Evolutionary conservation across 1,140 invertebrate species (phyloP), one percentile per base, ranked within the genome.

Genomic region (Drosophila kepulauana): DNA sequence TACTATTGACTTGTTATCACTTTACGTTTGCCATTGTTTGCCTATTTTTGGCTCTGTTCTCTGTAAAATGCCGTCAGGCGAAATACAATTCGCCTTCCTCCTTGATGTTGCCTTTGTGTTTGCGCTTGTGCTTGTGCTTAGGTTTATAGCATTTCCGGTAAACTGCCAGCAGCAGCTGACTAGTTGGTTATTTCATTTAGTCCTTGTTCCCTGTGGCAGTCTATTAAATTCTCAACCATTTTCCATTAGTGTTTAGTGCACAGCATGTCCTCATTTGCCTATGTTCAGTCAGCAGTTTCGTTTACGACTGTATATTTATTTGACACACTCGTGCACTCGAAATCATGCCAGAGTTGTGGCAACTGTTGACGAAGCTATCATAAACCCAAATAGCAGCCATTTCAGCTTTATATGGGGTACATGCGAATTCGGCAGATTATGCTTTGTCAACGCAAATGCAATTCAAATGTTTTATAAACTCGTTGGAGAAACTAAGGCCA

Each of bases 181-280:
- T 38, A 13, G n/a, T 20, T 54, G 25, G 49, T 43, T 43, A 33
- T 52, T 54, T 8, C 20, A 51, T 51, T 11, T 13, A 16, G 30
- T 25, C 20, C 20, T 16, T 30, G 52, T 20, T 54, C 48, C 56
- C 15, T 5, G 2, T 43, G 57, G 33, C 41, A 16, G 48, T 57
- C 51, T 57, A 69, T 69, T 70, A 51, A 51, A 69, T 52, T 58
- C 43, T 33, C 11, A 8, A 30, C 3, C 66, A 63, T 51, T 51
- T 48, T 63, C 51, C 61, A 70, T 65, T 52, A 75, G 61, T 75
- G 52, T 48, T 46, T 41, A 61, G 41, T 75, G 54, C 16, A 25
- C 25, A 38, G 73, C 61, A 76, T 65, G 61, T 72, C 68, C 73
- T 70, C 46, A 59, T 54, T 75, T 71, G 67, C 52, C 68, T 54